A percentile compares a stretch with the other conserved stretches of the same genome.
These are phyloP conservation scores for Xiphophorus hellerii DNA, from an alignment of 2,113 vertebrate genomes.

Conservation along the genomic window DNA sequence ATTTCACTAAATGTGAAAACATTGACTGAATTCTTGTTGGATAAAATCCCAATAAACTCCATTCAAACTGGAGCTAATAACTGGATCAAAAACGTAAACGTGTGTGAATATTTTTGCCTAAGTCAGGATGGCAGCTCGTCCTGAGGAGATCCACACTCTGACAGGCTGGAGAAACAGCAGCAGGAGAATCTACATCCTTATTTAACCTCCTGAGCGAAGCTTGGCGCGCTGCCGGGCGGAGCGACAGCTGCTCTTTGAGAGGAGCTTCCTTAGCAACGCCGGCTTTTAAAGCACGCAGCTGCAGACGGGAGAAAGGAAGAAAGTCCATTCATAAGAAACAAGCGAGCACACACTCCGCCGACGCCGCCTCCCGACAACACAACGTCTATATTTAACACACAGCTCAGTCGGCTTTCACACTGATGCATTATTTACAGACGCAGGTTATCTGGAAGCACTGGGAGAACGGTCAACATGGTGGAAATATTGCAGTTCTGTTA, in stretches of 20 bases:
- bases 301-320: conserved; percentile 52
- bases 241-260: conserved; percentile 67
- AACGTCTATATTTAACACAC: conserved; percentile 30
- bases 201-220: conserved; percentile 19
- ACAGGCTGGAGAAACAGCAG: background rate
- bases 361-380: background rate
- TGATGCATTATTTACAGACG: conserved; percentile 18
- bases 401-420: background rate
- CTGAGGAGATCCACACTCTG: background rate
- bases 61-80: too few species aligned
- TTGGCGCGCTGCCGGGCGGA: conserved; percentile 34
- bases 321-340: conserved; percentile 66
- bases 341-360: conserved; percentile 16
- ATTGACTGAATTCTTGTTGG: too few species aligned
- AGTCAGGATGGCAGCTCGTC: background rate
- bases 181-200: background rate
- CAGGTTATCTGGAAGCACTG: background rate
- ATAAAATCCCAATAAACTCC: too few species aligned
- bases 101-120: too few species aligned
- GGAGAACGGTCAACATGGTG: background rate
- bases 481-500: background rate
- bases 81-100: too few species aligned
- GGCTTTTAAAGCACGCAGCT: conserved; percentile 65
- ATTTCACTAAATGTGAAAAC: too few species aligned
- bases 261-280: conserved; percentile 71